phyloP scores from a whole-genome alignment of 2,113 vertebrate genomes.

The Bubo bubo region DNA sequence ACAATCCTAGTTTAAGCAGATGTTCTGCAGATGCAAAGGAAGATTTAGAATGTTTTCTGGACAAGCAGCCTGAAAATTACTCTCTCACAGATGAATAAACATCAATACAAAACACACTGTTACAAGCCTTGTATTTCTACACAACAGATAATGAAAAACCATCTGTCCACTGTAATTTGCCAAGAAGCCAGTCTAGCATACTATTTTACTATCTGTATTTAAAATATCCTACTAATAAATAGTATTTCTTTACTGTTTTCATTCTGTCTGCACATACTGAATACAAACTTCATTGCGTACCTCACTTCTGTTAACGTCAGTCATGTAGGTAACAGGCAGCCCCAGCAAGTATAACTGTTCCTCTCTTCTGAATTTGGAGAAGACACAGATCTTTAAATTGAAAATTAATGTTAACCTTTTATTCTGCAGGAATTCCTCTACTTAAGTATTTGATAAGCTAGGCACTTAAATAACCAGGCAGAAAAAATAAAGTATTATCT shows the following conservation, averaged over 20 bases:
- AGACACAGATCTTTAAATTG: neutral
- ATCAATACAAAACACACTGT: slow-evolving; percentile 35
- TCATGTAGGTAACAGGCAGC: neutral
- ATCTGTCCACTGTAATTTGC: slow-evolving; percentile 67
- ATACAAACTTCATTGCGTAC: neutral
- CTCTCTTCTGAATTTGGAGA: neutral
- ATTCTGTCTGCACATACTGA: neutral
- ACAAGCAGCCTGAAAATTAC: slow-evolving; percentile 70
- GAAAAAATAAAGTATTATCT: neutral
- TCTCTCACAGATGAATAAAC: slow-evolving; percentile 65
- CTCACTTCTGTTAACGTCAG: neutral
- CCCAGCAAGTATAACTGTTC: neutral
- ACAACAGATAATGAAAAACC: slow-evolving; percentile 70
- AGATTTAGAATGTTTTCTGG: slow-evolving; percentile 63
- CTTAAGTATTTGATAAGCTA: neutral
- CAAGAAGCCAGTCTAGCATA: slow-evolving; percentile 33
- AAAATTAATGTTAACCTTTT: neutral
- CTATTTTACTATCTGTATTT: slow-evolving; percentile 38
- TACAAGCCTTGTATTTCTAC: slow-evolving; percentile 39
- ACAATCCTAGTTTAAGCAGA: slow-evolving; percentile 66
- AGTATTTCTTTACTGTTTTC: neutral
- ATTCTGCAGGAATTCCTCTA: neutral
- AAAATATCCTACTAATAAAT: slow-evolving; percentile 18
- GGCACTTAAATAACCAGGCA: neutral
- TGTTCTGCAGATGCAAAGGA: slow-evolving; percentile 71